Evolutionary conservation across 2,888 invertebrate species (phyloP).

Genomic region (Andrena bucephala): DNA sequence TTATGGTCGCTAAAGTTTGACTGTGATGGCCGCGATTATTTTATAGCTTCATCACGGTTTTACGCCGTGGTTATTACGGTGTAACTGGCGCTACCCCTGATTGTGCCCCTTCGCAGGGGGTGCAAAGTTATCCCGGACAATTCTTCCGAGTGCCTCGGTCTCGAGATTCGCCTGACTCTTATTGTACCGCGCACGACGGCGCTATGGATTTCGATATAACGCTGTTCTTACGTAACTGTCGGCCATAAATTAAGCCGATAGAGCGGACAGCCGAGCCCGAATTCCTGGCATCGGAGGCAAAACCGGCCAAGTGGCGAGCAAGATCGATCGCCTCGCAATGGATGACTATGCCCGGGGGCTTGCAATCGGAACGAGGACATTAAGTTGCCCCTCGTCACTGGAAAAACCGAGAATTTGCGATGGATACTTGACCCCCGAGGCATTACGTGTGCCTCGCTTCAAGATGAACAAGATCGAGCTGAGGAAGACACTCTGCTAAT

Average conservation of each 20-base stretch:
- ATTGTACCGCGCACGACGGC: neutral
- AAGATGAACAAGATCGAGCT: conserved; percentile 25
- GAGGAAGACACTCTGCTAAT: conserved; percentile 32
- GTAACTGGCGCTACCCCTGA: neutral
- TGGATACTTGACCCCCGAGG: conserved; percentile 59
- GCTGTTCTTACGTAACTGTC: neutral
- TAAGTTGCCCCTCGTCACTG: conserved; percentile 45
- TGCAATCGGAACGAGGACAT: conserved; percentile 60
- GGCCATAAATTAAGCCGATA: conserved; percentile 33
- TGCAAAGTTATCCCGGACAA: neutral
- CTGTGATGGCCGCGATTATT: neutral
- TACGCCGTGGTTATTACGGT: neutral
- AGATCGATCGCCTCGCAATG: conserved; percentile 63
- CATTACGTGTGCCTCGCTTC: conserved; percentile 35
- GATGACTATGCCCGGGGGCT: conserved; percentile 47
- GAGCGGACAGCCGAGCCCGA: conserved; percentile 11
- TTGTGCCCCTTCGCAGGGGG: neutral
- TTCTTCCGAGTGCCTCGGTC: neutral
- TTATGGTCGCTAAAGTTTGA: conserved; percentile 27
- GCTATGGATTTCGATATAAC: neutral
- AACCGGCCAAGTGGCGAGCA: conserved; percentile 46
- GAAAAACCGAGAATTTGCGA: conserved; percentile 53
- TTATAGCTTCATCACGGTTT: neutral
- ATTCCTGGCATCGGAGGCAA: conserved; percentile 43
- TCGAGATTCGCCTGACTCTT: neutral